These are phyloP conservation scores for Pangasius mekongensis DNA, from an alignment of 2,797 vertebrate species.

Conservation along the genomic window DNA sequence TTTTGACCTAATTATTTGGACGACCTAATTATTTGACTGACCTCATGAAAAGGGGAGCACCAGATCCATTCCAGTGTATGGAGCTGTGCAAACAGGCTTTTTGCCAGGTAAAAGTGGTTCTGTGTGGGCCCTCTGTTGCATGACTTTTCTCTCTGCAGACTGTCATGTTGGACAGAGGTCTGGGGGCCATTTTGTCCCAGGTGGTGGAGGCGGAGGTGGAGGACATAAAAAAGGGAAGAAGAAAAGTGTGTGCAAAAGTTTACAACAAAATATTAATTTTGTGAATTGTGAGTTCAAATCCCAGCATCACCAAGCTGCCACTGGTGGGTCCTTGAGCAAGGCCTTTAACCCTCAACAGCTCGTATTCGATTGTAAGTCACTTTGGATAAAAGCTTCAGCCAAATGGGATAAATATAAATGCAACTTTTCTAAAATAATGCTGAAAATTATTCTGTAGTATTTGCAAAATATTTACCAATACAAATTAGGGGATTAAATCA, in stretches of 20 bases:
- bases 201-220: not conserved
- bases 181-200: not conserved
- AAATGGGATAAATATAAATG: not conserved
- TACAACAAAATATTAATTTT: not conserved
- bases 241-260: not conserved
- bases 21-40: not conserved
- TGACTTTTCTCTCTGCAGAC: not conserved
- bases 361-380: not conserved
- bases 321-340: not conserved
- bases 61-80: no score
- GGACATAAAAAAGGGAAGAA: not conserved
- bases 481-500: slow-evolving; percentile 4
- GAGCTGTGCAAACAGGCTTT: not conserved
- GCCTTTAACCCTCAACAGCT: not conserved
- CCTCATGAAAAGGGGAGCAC: no score
- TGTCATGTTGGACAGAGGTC: not conserved
- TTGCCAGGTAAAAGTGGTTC: not conserved
- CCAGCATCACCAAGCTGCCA: not conserved
- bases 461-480: not conserved
- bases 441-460: slow-evolving; percentile 4
- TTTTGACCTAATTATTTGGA: not conserved
- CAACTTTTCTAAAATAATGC: not conserved
- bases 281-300: not conserved
- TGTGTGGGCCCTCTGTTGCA: not conserved
- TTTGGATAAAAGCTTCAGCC: not conserved